Base-by-base conservation (phyloP, 2,888 invertebrate species). In the Cephus spinipes region DNA sequence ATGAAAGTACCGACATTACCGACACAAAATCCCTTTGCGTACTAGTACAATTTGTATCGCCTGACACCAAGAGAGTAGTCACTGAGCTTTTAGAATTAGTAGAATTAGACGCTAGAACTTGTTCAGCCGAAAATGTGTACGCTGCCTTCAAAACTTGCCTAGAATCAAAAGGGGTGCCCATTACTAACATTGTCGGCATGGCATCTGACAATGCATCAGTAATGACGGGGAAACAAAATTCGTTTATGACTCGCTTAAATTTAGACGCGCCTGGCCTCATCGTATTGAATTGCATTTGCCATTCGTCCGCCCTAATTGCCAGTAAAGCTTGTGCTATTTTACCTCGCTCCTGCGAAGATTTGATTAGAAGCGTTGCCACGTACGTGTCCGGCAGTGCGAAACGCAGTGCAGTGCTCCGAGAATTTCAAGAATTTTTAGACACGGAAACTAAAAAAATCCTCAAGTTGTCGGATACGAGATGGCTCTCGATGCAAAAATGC, bases 201-300 rank as follows among this genome's bases (percentile, higher is more conserved):
- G 77, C 77, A 32, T 80, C 73, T 55, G 81, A 84, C 80, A 83
- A 83, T n/a, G 84, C 84, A 12, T 74, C 69, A 55, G 81, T 82
- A 23, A 85, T 85, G 84, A 79, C 79, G 23, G 83, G 83, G n/a
- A 31, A 34, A 34, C 73, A 79, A n/a, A 83, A 84, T 77, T 83
- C 78, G 4, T 82, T 85, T 77, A 79, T 80, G 69, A 77, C 80
- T 31, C 74, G 73, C 32, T 73, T 85, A 23, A 74, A 76, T 69
- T 11, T 33, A 32, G 81, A 85, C 32, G 73, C 75, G 33, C 79
- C 79, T 15, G 30, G 77, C 76, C 73, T 76, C 23, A 74, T 82
- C 23, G 32, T 83, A 11, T 40, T 84, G 23, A 75, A 36, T 68
- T 85, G 85, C 75, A 82, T 82, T 36, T 83, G 82, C 68, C 85